A percentile compares a stretch with the other conserved stretches of the same genome.
Conservation (phyloP, 2,888 invertebrate species). For the Dynastes tityus region DNA sequence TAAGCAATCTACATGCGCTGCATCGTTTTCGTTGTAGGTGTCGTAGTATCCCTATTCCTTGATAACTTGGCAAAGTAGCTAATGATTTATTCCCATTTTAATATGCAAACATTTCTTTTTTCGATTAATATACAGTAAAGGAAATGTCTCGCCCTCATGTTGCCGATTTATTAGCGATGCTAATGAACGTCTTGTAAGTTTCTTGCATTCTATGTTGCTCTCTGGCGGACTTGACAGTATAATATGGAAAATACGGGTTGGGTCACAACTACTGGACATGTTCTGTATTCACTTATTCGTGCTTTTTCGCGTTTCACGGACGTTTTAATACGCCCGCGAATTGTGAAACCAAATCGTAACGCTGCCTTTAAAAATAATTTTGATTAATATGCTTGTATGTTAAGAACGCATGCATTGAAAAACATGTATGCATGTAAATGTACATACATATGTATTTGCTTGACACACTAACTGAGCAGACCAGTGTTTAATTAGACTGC, state of each 20-base stretch:
- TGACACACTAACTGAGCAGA: conserved; percentile 26
- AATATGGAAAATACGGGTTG: conserved; percentile 38
- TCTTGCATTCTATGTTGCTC: conserved; percentile 22
- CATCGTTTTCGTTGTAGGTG: too few species aligned
- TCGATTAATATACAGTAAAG: conserved; percentile 36
- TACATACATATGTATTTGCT: conserved; percentile 18
- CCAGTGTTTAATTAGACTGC: conserved; percentile 13
- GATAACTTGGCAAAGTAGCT: neutral
- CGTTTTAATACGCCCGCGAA: conserved; percentile 21
- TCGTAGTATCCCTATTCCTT: too few species aligned
- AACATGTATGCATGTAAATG: conserved; percentile 19
- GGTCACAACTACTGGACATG: conserved; percentile 8
- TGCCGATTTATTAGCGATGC: conserved; percentile 54
- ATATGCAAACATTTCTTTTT: conserved; percentile 3
- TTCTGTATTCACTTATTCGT: neutral
- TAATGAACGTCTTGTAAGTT: conserved; percentile 54
- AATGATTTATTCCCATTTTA: conserved; percentile 10
- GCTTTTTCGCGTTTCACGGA: conserved; percentile 9
- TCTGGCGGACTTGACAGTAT: conserved; percentile 30
- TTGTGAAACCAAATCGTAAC: conserved; percentile 17
- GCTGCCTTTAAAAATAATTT: conserved; percentile 11
- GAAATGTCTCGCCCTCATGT: conserved; percentile 50
- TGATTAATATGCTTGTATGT: conserved; percentile 17
- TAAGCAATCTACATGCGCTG: too few species aligned
- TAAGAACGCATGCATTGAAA: conserved; percentile 33